Base-by-base conservation (phyloP, 1,140 invertebrate genomes). In the Drosophila kikkawai region DNA sequence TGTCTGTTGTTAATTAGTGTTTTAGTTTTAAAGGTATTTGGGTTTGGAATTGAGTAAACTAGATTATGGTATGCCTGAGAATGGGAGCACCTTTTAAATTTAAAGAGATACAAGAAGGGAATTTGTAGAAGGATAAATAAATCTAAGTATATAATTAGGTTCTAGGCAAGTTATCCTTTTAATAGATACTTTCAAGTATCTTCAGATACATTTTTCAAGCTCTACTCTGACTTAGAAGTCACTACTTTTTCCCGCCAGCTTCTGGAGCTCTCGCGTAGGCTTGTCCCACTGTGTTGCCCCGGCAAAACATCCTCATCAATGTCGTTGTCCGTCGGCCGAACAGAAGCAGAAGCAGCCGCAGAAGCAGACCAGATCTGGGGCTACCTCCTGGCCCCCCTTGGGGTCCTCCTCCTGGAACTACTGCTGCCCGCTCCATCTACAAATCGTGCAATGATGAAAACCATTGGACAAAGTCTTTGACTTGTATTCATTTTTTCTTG, bases 391-490 rank as follows among this genome's bases (percentile, higher is more conserved):
- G 12, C 11, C 6, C 48, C 36, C 17, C 9, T n/a, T 22, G 48
- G 22, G 1, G 22, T 22, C 22, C 22, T 36, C 29, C n/a, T 7
- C 13, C 39, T 34, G 39, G 44, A 63, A 68, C 51, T 56, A 56
- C 53, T 56, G n/a, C 19, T n/a, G 29, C 63, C 71, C 51, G 69
- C 69, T 50, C 57, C 74, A 50, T 69, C 77, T 70, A 79, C 75
- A 85, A 88, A 85, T 88, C 85, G 85, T 90, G 85, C 85, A 81
- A 88, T 90, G 85, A 88, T 88, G 84, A 88, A 88, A 88, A 73
- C 81, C 81, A 88, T 88, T 74, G 85, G 75, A 90, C 85, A 88
- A 88, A 90, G 85, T 88, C 85, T 88, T 88, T 88, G 85, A 88
- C 86, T 88, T 88, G 85, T 88, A 91, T 90, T 85, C 78, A 85